Evolutionary conservation across 2,888 invertebrate species (phyloP).

Genomic region (Hartigia nigra): DNA sequence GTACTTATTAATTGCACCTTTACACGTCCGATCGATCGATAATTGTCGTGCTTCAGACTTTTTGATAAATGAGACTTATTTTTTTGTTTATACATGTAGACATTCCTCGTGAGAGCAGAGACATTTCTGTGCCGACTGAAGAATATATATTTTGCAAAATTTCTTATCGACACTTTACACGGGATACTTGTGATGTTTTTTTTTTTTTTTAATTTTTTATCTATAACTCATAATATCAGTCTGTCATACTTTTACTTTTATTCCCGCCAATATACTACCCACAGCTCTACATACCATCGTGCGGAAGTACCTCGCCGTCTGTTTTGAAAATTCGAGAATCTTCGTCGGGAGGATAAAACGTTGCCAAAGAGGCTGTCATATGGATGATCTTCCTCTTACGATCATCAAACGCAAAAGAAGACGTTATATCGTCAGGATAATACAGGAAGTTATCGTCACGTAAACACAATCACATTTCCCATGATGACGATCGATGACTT

Average conservation of each 20-base stretch:
- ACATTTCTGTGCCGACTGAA: neutral
- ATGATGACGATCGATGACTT: neutral
- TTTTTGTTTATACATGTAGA: neutral
- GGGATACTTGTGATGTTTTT: neutral
- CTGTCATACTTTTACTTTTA: neutral
- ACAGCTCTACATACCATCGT: constrained; percentile 40
- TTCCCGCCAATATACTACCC: neutral
- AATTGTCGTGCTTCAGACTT: neutral
- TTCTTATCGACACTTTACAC: neutral
- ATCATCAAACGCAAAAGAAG: constrained; percentile 24
- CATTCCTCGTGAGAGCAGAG: too few relatives aligned
- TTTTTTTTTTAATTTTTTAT: neutral
- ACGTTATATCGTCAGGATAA: neutral
- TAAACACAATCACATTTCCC: neutral
- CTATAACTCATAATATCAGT: neutral
- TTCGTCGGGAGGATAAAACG: constrained; percentile 49
- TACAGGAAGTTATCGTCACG: too few relatives aligned
- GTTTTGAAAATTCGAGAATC: constrained; percentile 41
- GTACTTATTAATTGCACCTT: neutral
- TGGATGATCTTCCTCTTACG: constrained; percentile 41
- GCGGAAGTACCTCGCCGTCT: constrained; percentile 23
- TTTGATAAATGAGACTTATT: neutral
- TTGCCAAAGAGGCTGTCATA: constrained; percentile 56
- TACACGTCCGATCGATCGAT: neutral
- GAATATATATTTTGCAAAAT: neutral